Conservation (phyloP, 2,113 vertebrate genomes). For the Eulemur macaco region DNA sequence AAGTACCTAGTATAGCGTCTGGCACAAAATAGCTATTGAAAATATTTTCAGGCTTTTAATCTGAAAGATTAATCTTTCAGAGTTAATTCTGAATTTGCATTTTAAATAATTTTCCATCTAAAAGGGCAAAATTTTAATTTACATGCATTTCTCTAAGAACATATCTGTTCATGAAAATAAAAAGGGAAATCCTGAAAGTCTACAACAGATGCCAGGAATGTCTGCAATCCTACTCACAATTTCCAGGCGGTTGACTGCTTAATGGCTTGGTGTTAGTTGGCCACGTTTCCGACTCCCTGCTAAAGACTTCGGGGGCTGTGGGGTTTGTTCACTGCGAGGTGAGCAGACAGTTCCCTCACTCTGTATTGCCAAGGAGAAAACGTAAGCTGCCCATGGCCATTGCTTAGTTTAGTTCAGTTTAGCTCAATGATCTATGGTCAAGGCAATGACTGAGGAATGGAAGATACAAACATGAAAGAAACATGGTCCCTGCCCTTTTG, state of each 20-base stretch:
- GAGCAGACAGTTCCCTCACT: not conserved
- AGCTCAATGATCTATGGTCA: not conserved
- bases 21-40: conserved; percentile 26
- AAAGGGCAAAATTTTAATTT: conserved; percentile 65
- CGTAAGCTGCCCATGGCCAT: not conserved
- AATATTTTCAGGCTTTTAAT: conserved; percentile 61
- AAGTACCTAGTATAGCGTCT: conserved; percentile 21
- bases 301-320: not conserved
- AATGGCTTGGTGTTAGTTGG: not conserved
- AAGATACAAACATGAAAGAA: not conserved
- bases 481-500: not conserved
- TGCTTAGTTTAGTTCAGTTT: not conserved
- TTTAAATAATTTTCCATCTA: conserved; percentile 59
- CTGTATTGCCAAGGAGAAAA: not conserved
- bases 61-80: conserved; percentile 18
- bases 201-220: not conserved
- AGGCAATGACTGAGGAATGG: not conserved
- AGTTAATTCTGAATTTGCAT: conserved; percentile 52
- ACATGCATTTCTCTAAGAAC: conserved; percentile 49
- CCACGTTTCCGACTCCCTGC: not conserved
- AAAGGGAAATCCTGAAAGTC: conserved; percentile 41
- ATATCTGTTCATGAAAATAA: conserved; percentile 51
- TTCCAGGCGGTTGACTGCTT: not conserved
- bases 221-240: not conserved
- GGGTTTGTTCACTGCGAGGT: not conserved